Evolutionary conservation across 2,888 invertebrate genomes (phyloP), one percentile per base, ranked within the genome.

Genomic region (Alloscopus bannaensis): DNA sequence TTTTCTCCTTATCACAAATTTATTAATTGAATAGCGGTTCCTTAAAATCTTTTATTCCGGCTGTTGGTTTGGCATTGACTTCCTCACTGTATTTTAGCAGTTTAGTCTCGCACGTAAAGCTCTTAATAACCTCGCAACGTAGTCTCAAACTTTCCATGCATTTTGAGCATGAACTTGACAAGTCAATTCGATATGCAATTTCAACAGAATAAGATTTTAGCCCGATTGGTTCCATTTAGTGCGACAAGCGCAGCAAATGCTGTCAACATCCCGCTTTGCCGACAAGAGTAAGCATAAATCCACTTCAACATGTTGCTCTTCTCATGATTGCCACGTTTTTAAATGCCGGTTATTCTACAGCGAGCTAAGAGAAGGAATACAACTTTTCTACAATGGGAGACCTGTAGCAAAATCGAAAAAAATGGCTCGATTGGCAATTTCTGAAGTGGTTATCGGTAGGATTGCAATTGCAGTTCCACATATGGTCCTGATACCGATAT

Each of bases 181-280:
- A 93, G 95, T 0, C 87, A 95, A 72, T 91, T 93, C 83, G 95
- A 94, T 0, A 36, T 8, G 36, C 36, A 36, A 8, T 6, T 36
- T 13, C 36, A 36, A 36, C 13, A 8, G 36, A 36, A 36, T 8
- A 36, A 13, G 36, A 13, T 13, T 8, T 36, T 36, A 36, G 36
- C 13, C 6, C 92, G 98, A 24, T 90, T 98, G 87, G 99, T 99
- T 18, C 99, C 99, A 0, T 94, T 99, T 87, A 94, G 93, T 36
- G 99, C 99, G 0, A 98, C 99, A 0, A 95, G 96, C 65, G 95
- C 97, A 45, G 98, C 99, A 59, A 99, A 99, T 90, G 96, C 95
- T 88, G 95, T 99, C 87, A 99, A 99, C 89, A 97, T 99, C 87
- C 99, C 99, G 6, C 92, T 97, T 90, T 99, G 99, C 98, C 92